phyloP scores from a whole-genome alignment of 2,797 vertebrate species.

The Diglossa cyanea region DNA sequence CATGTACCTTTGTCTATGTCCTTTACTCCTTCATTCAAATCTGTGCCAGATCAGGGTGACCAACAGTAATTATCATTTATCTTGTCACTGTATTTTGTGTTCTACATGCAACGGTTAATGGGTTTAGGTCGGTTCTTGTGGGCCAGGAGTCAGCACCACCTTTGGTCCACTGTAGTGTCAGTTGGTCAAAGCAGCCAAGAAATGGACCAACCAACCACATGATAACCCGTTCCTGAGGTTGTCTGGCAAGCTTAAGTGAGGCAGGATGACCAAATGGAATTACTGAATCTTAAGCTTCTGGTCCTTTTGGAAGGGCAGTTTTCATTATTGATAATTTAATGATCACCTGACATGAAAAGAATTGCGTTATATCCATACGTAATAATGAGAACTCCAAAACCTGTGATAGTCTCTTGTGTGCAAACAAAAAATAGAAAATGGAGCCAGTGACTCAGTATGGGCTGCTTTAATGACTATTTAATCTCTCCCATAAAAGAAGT shows the following conservation, averaged over 20 bases:
- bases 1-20: neutral
- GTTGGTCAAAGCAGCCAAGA: neutral
- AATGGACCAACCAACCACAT: neutral
- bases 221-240: neutral
- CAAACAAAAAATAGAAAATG: neutral
- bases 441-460: neutral
- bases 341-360: neutral
- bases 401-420: neutral
- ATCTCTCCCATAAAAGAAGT: slow-evolving; percentile 19
- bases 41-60: neutral
- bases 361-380: neutral
- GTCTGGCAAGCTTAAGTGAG: neutral
- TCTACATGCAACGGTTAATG: neutral
- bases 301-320: neutral
- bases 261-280: neutral
- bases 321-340: neutral
- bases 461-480: slow-evolving; percentile 3
- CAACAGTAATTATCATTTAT: neutral
- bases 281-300: neutral
- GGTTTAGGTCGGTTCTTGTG: neutral
- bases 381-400: neutral
- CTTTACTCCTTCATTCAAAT: neutral
- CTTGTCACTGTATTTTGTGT: neutral
- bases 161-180: neutral
- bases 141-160: neutral